Evolutionary conservation across 2,888 invertebrate genomes (phyloP), one percentile per base, ranked within the genome.

Genomic region (Lysandra bellargus): DNA sequence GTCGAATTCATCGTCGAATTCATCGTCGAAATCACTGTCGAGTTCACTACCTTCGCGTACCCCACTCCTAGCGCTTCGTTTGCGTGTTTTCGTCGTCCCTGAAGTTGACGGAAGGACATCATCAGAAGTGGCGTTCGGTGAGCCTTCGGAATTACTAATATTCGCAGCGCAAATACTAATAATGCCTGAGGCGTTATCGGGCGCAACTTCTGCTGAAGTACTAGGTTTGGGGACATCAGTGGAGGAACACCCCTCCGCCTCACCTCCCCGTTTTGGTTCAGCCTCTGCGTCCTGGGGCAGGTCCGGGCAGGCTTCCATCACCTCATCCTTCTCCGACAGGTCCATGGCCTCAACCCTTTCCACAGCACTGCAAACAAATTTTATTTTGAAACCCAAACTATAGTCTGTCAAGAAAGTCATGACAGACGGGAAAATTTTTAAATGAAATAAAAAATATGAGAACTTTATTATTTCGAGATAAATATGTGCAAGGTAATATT

Each of bases 1-100:
- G n/a, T 60, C 60, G 60, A 60, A 60, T n/a, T 60, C 60, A n/a
- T 60, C n/a, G 6, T 60, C 60, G 60, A 60, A 60, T n/a, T 60
- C 60, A n/a, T 60, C 60, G 60, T 60, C 60, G n/a, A 6, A n/a
- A 1, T n/a, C n/a, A 60, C 60, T 60, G 60, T 60, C n/a, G 4
- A 60, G 6, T n/a, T 60, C 60, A 60, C 60, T 60, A n/a, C 60
- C 60, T n/a, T n/a, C 6, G n/a, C 49, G 12, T 49, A 12, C 49
- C 9, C 49, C 9, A 12, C 49, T n/a, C 60, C n/a, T 60, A 17
- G 60, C n/a, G 6, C 60, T n/a, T 60, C 60, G 6, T 17, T 60
- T 60, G 17, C n/a, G 6, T n/a, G 60, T 60, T 60, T 60, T n/a
- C 17, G 5, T n/a, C 17, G n/a, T n/a, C 60, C 60, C 60, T n/a